Evolutionary conservation across 2,797 vertebrate genomes (phyloP), one percentile per base, ranked within the genome.

Genomic region (Phrynocephalus forsythii): DNA sequence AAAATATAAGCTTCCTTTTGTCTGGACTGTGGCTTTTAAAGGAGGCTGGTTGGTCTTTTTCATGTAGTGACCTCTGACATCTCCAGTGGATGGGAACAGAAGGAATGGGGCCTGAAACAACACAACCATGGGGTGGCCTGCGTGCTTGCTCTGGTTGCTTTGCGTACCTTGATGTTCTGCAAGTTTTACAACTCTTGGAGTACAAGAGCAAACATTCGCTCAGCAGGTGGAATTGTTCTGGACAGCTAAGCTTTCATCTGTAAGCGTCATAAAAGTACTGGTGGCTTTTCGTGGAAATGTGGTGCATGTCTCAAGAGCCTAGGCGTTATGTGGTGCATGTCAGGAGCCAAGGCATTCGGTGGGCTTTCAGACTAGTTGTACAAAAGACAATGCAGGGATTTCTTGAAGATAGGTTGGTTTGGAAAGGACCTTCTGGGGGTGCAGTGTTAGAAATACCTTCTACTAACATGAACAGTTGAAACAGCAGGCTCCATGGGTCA

Each of bases 1-100:
- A 91, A 88, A 60, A 89, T 93, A 93, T 77, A 82, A 67, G 44
- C 87, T 72, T 69, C 78, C 69, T 88, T 94, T 87, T 93, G 80
- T 90, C 38, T 86, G 60, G 85, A 76, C 13, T 86, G 80, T 93
- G 89, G 82, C 56, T 93, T 93, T 88, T n/a, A 83, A 88, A 75
- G 84, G 38, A 92, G 76, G 52, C 33, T 26, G 22, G 15, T 88
- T 67, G 69, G 60, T 81, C 78, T 68, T 88, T 88, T 88, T 88
- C 83, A 88, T 85, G 82, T 76, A 81, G 48, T 82, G 87, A 88
- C 83, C 83, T 81, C 56, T 73, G 77, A 75, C 83, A 38, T 75
- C 66, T 73, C 71, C 44, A 85, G 78, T 52, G n/a, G 69, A 88
- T 44, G 48, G 76, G 66, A 81, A 73, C 30, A 68, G 44, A 83